Evolutionary conservation across 2,888 invertebrate species (phyloP).

Genomic region (Cephus nigrinus): DNA sequence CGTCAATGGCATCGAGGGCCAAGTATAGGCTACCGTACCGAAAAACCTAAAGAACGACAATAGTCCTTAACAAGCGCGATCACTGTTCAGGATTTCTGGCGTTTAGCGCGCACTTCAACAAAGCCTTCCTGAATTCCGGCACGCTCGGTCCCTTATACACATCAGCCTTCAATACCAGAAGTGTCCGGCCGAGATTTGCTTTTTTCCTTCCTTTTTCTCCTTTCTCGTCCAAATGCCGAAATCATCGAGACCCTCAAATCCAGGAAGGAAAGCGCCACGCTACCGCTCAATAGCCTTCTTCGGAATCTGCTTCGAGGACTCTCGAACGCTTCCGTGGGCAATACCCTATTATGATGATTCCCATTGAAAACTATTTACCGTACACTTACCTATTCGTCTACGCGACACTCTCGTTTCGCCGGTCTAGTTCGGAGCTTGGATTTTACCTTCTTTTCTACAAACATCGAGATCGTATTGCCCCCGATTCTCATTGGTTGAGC

Average conservation of each 20-base stretch:
- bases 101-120: constrained; percentile 59
- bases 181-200: background rate
- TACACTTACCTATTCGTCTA: background rate
- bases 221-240: constrained; percentile 14
- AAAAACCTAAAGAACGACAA: constrained; percentile 42
- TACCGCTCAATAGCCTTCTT: constrained; percentile 35
- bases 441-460: too few species aligned
- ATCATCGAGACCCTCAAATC: constrained; percentile 2
- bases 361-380: constrained; percentile 22
- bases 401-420: background rate
- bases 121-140: constrained; percentile 46
- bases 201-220: constrained; percentile 20
- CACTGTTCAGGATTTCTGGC: constrained; percentile 49
- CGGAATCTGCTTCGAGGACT: constrained; percentile 36
- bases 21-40: constrained; percentile 19
- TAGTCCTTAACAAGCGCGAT: constrained; percentile 58
- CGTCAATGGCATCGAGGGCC: constrained; percentile 8
- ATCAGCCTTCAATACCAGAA: too few species aligned
- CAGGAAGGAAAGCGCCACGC: constrained; percentile 27
- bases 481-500: too few species aligned
- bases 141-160: constrained; percentile 21
- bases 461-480: too few species aligned
- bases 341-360: constrained; percentile 4
- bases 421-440: too few species aligned
- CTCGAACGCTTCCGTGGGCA: constrained; percentile 32